Conservation (phyloP, 2,888 invertebrate species). For the Hirtodrosophila histrioides region DNA sequence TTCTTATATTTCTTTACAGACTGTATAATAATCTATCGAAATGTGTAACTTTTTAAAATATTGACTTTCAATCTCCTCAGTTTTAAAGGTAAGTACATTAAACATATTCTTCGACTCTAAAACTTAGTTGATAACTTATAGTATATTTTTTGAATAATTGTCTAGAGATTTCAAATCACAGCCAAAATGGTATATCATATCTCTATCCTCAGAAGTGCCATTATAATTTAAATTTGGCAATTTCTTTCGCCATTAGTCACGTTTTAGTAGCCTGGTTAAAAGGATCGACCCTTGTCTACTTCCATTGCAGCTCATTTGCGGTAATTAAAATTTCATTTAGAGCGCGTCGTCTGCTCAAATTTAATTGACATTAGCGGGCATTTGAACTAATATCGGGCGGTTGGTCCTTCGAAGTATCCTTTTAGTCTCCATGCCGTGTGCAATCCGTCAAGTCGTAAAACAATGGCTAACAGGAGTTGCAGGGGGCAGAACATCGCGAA, state of each 20-base stretch:
- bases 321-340: slow-evolving; percentile 77
- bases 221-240: slow-evolving; percentile 33
- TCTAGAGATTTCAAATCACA: slow-evolving; percentile 1
- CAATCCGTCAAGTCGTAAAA: slow-evolving; percentile 77
- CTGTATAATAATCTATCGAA: no score
- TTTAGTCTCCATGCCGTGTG: slow-evolving; percentile 30
- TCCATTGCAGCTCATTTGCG: slow-evolving; percentile 63
- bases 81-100: no score
- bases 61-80: no score
- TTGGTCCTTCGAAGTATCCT: slow-evolving; percentile 21
- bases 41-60: no score
- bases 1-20: no score
- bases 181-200: slow-evolving; percentile 1
- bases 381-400: slow-evolving; percentile 60
- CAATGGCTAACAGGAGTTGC: slow-evolving; percentile 41
- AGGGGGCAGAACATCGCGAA: slow-evolving; percentile 33
- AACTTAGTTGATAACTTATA: no score
- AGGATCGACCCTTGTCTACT: slow-evolving; percentile 6
- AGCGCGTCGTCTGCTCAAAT: slow-evolving; percentile 60
- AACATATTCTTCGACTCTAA: no score
- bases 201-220: slow-evolving; percentile 3
- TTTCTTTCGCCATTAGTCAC: slow-evolving; percentile 40
- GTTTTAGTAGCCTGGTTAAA: slow-evolving; percentile 11
- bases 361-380: slow-evolving; percentile 76
- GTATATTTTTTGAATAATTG: no score